Evolutionary conservation across 1,140 invertebrate genomes (phyloP), one percentile per base, ranked within the genome.

Genomic region (Delia radicum): DNA sequence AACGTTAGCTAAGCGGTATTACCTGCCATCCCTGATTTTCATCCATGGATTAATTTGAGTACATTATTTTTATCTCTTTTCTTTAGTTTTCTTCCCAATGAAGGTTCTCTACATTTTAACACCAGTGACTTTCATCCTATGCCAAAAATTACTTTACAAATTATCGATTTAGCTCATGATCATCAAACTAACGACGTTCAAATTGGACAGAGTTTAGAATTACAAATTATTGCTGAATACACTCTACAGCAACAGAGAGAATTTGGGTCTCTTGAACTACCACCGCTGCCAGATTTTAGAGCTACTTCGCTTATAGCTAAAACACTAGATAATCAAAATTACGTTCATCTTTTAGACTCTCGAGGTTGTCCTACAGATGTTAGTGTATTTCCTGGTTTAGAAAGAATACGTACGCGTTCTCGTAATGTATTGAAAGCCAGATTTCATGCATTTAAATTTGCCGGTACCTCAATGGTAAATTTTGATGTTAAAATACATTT

Each of bases 341-440:
- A 85, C 10, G 86, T 92, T 7, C 80, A 90, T 48, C 79, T 91
- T 2, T 83, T 91, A 24, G 90, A 92, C 75, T 89, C 89, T 69
- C 84, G 85, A 31, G 91, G 91, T n/a, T 92, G 91, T 81, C 89
- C 91, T 15, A 91, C 90, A 0, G 90, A 89, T 79, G 75, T 84
- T 4, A 87, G 86, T 31, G 87, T 89, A 26, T 89, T 89, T 67
- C 88, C 88, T 10, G 79, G 80, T 0, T 62, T 85, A 31, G 79
- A 81, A 28, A 86, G 87, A 77, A 73, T 83, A 2, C 78, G 77
- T 18, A 81, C 77, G 0, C 78, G 81, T n/a, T 78, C 79, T n/a
- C 81, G 78, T n/a, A 85, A 75, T 75, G 81, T 80, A 78, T 75
- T 89, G 13, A 77, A 80, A 0, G 82, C 83, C 1, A 84, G 81